Evolutionary conservation across 2,113 vertebrate genomes (phyloP).

Genomic region (Otus sunia): DNA sequence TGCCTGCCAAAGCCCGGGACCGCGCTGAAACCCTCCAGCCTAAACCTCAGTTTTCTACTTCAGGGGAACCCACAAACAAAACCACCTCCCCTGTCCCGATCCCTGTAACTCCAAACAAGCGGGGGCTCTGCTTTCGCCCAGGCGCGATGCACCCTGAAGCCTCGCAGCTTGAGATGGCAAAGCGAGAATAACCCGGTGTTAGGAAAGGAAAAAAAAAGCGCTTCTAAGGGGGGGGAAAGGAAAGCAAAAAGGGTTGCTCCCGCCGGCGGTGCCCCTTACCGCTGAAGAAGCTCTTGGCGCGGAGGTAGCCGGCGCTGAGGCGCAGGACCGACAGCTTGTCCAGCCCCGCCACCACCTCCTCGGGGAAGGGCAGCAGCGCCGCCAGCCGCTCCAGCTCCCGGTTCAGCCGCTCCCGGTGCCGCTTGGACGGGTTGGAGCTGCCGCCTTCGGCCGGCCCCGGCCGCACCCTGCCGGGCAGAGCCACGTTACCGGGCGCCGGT

Average conservation of each 20-base stretch:
- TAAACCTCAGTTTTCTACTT: background rate
- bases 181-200: fast-evolving
- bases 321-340: constrained; percentile 74
- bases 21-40: background rate
- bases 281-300: constrained; percentile 66
- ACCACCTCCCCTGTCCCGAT: background rate
- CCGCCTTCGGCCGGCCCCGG: constrained; percentile 8
- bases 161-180: background rate
- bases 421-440: constrained; percentile 72
- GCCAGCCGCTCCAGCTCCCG: constrained; percentile 71
- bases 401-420: constrained; percentile 74
- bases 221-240: too few relatives aligned
- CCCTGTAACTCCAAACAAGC: fast-evolving
- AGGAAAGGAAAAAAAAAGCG: too few relatives aligned
- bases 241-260: too few relatives aligned
- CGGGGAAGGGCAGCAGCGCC: constrained; percentile 64
- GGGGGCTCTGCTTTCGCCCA: background rate
- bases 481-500: background rate
- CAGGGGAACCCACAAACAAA: background rate
- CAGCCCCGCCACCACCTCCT: constrained; percentile 68
- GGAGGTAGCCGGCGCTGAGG: constrained; percentile 71
- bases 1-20: background rate
- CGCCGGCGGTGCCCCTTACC: constrained; percentile 16
- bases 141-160: fast-evolving
- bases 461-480: constrained; percentile 31